Conservation (phyloP, 2,888 invertebrate species). For the Schizotus pectinicornis region DNA sequence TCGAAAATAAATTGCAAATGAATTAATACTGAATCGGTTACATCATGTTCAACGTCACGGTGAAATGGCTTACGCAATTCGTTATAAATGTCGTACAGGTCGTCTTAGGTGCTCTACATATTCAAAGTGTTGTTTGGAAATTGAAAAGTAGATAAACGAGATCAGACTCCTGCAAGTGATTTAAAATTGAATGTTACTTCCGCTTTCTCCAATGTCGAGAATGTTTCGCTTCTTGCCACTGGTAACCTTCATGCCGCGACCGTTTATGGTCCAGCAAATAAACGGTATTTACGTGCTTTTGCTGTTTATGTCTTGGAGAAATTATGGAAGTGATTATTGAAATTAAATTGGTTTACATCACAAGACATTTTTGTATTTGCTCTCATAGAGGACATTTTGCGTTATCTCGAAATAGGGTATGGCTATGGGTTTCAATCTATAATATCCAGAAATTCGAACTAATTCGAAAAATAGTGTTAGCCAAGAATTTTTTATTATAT, state of each 20-base stretch:
- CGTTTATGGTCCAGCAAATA: conserved; percentile 9
- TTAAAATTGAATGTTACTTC: conserved; percentile 11
- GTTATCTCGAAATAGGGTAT: too few species aligned
- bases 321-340: too few species aligned
- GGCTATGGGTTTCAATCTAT: too few species aligned
- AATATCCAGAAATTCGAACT: too few species aligned
- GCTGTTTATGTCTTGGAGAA: background rate
- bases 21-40: conserved; percentile 6
- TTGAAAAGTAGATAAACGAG: conserved; percentile 2
- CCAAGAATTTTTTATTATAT: too few species aligned
- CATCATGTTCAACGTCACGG: background rate
- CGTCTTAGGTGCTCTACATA: background rate
- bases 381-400: too few species aligned
- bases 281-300: conserved; percentile 2
- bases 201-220: conserved; percentile 15
- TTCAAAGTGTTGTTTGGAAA: conserved; percentile 2
- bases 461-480: too few species aligned
- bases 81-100: too few species aligned
- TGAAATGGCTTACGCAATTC: conserved; percentile 11
- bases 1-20: conserved; percentile 7
- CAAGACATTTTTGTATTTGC: too few species aligned
- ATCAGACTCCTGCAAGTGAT: background rate
- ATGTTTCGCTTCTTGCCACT: background rate
- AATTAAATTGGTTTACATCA: too few species aligned
- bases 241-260: conserved; percentile 8